Evolutionary conservation across 2,113 vertebrate species (phyloP).

Genomic region (Sisor rabdophorus): DNA sequence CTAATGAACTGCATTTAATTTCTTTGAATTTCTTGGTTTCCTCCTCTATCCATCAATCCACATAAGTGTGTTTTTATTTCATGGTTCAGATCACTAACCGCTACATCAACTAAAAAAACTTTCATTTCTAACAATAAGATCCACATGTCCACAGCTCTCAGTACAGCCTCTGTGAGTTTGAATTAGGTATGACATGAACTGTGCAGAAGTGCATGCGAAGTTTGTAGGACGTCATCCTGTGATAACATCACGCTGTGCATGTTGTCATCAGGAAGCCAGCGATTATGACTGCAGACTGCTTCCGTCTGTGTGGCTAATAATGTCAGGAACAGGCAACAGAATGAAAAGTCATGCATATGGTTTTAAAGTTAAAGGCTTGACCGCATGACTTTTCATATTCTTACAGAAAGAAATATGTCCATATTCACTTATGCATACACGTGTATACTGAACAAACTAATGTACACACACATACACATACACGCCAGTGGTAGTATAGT

Average conservation of each 20-base stretch:
- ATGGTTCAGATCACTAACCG: background rate
- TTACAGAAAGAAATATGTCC: too few relatives aligned
- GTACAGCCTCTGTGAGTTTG: background rate
- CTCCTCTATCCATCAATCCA: background rate
- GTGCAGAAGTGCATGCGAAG: background rate
- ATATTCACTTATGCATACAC: too few relatives aligned
- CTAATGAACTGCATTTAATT: background rate
- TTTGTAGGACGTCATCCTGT: background rate
- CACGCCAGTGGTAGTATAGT: background rate
- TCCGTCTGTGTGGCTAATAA: conserved; percentile 17
- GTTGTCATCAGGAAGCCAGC: background rate
- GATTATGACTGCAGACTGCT: background rate
- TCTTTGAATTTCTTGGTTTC: background rate
- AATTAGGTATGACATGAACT: background rate
- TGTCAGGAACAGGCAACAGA: conserved; percentile 1
- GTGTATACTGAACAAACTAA: too few relatives aligned
- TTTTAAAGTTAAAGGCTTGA: conserved; percentile 1
- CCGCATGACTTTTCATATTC: too few relatives aligned
- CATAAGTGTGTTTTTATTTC: background rate
- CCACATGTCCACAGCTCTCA: background rate
- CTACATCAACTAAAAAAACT: background rate
- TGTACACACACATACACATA: background rate
- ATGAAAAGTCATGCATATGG: conserved; percentile 11
- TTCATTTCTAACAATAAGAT: background rate
- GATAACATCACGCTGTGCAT: background rate